These are phyloP conservation scores for Acyrthosiphon pisum DNA, from an alignment of 1,140 invertebrate genomes.

Conservation along the genomic window DNA sequence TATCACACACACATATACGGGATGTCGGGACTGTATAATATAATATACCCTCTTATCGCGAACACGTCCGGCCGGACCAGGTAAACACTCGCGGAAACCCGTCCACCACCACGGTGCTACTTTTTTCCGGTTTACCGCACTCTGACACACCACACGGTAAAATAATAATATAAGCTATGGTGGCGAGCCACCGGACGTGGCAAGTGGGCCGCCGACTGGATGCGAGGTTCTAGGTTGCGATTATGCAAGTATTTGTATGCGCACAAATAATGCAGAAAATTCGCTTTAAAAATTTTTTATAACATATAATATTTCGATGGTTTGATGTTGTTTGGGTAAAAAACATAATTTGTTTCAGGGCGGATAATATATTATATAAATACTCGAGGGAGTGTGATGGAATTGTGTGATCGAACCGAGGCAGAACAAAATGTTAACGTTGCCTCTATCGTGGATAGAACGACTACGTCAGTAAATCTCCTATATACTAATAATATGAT, in stretches of 20 bases:
- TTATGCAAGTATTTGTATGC: not conserved
- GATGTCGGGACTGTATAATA: not conserved
- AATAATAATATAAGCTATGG: not conserved
- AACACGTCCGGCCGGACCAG: not conserved
- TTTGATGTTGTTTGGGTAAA: not conserved
- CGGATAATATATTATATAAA: not conserved
- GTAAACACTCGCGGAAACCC: not conserved
- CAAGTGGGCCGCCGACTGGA: not conserved
- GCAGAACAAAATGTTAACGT: not conserved
- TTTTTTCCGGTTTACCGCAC: slow-evolving; percentile 3
- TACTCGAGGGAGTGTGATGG: not conserved
- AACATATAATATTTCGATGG: not conserved
- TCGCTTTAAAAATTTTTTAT: not conserved
- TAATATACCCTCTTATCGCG: not conserved
- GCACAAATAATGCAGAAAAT: not conserved
- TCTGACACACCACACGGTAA: not conserved
- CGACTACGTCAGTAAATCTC: not conserved
- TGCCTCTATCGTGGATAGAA: not conserved
- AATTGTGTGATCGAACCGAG: not conserved
- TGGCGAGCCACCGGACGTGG: not conserved
- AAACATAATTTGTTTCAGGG: not conserved
- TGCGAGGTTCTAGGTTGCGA: not conserved
- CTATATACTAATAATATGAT: not conserved
- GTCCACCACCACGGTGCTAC: not conserved
- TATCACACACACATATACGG: not conserved